phyloP scores from a whole-genome alignment of 2,888 invertebrate species.

The Brachylomia viminalis region DNA sequence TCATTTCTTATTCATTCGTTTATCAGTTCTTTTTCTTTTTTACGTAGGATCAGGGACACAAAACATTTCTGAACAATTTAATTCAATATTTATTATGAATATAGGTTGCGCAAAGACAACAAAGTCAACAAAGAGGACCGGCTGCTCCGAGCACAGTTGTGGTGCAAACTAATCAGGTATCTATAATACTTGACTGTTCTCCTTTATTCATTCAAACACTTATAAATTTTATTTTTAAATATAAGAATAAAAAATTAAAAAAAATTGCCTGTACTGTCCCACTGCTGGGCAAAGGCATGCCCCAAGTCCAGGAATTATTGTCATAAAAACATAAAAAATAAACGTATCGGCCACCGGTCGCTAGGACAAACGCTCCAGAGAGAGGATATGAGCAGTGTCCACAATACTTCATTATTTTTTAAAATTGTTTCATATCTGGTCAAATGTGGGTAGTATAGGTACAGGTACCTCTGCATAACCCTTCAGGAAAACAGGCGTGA shows the following conservation, averaged over 20 bases:
- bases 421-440: too few relatives aligned
- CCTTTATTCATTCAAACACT: background rate
- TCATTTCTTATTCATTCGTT: background rate
- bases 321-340: too few relatives aligned
- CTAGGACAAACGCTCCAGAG: too few relatives aligned
- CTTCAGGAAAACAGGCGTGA: background rate
- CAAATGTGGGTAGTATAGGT: too few relatives aligned
- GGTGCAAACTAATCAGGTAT: constrained; percentile 69
- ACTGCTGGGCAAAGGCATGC: too few relatives aligned
- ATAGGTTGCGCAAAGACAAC: constrained; percentile 88
- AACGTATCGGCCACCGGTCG: too few relatives aligned
- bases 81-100: constrained; percentile 50
- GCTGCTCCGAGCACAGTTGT: constrained; percentile 74
- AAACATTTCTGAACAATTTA: background rate
- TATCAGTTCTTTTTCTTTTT: constrained; percentile 10
- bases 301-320: too few relatives aligned
- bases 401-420: too few relatives aligned
- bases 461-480: background rate
- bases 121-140: constrained; percentile 84
- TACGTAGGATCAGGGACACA: constrained; percentile 41
- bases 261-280: too few relatives aligned
- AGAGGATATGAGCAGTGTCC: too few relatives aligned
- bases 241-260: too few relatives aligned
- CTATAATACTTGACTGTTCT: background rate
- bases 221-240: background rate